Evolutionary conservation across 2,888 invertebrate species (phyloP).

Genomic region (Elysia crispata): DNA sequence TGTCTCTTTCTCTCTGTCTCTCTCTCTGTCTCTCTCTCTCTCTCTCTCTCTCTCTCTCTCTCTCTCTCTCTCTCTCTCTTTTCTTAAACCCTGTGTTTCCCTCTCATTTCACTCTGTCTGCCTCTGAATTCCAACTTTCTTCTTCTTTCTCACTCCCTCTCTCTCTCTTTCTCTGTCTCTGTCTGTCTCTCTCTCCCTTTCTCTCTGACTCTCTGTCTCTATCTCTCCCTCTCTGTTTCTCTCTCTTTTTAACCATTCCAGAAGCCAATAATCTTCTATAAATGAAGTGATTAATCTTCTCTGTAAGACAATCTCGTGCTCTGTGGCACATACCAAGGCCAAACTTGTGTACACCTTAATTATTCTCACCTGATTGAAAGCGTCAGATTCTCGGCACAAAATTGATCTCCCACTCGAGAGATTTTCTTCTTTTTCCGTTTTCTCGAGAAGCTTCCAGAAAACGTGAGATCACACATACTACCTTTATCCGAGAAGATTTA

Average conservation of each 20-base stretch:
- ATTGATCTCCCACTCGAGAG: background rate
- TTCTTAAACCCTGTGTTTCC: background rate
- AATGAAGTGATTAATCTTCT: slow-evolving; percentile 28
- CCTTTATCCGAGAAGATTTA: no score
- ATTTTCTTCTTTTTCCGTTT: no score
- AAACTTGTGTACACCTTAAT: no score
- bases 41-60: background rate
- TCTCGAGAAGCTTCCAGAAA: no score
- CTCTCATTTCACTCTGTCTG: slow-evolving; percentile 31
- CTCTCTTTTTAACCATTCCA: background rate
- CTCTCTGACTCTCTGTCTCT: no score
- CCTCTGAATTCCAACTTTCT: slow-evolving; percentile 21
- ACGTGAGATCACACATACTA: no score
- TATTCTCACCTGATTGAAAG: background rate
- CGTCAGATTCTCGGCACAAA: background rate
- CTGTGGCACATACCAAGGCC: background rate
- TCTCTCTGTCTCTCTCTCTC: slow-evolving; percentile 36
- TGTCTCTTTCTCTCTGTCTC: slow-evolving; percentile 29
- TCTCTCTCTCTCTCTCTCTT: background rate
- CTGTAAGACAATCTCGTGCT: background rate
- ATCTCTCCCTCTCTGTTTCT: slow-evolving; percentile 18
- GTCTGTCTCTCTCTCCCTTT: slow-evolving; percentile 6
- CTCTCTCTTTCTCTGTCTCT: background rate
- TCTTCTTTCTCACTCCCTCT: slow-evolving; percentile 21
- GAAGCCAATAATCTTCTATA: background rate